Conservation (phyloP, 2,797 vertebrate species). For the Enteromius afrohamiltoni region DNA sequence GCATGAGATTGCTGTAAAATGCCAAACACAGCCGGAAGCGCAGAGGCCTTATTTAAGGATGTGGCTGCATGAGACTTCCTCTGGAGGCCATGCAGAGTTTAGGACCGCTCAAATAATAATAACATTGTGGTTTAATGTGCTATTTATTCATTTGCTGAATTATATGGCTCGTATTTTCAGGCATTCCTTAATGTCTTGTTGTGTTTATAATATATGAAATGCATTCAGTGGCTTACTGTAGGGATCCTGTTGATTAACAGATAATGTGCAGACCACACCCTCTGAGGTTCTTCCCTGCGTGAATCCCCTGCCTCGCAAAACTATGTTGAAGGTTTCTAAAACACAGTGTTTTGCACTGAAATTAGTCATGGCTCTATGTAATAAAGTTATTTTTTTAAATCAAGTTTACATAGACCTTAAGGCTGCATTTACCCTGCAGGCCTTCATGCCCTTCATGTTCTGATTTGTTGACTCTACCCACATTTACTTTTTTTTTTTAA, state of each 20-base stretch:
- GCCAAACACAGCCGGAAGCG: slow-evolving; percentile 51
- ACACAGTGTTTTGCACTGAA: slow-evolving; percentile 19
- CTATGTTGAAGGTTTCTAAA: slow-evolving; percentile 90
- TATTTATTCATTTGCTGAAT: slow-evolving; percentile 17
- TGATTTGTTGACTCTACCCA: background rate
- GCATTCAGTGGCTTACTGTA: slow-evolving; percentile 77
- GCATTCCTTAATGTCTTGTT: background rate
- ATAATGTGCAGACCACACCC: slow-evolving; percentile 80
- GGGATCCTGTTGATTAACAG: slow-evolving; percentile 77
- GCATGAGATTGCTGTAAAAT: slow-evolving; percentile 32
- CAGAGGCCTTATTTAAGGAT: slow-evolving; percentile 46
- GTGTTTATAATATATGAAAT: background rate
- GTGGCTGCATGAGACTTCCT: background rate
- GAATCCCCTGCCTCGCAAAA: slow-evolving; percentile 87
- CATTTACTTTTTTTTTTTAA: too few relatives aligned
- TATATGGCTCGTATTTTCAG: slow-evolving; percentile 5
- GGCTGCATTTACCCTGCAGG: too few relatives aligned
- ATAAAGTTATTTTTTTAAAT: background rate
- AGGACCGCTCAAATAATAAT: slow-evolving; percentile 24
- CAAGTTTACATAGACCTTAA: background rate
- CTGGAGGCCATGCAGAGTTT: background rate
- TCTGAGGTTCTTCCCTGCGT: slow-evolving; percentile 76
- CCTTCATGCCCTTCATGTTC: background rate
- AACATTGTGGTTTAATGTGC: slow-evolving; percentile 2
- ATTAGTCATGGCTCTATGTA: background rate